These are phyloP conservation scores for Zaprionus lineosus DNA, from an alignment of 2,888 invertebrate genomes.

Conservation along the genomic window DNA sequence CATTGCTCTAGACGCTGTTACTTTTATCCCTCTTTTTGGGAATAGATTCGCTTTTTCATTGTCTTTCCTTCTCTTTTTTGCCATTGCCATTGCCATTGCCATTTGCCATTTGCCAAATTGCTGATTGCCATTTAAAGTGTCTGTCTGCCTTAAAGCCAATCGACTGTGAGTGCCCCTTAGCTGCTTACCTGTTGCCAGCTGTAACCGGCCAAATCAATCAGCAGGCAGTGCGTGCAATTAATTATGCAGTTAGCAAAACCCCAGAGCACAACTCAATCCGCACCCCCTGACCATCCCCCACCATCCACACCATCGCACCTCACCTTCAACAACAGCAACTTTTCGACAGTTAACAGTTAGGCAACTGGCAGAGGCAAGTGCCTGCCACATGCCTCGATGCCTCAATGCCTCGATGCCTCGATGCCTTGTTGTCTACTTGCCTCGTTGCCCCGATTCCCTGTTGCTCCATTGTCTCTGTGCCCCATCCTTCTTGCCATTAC, in stretches of 20 bases:
- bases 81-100: conserved; percentile 1
- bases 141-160: conserved; percentile 49
- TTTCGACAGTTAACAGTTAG: conserved; percentile 42
- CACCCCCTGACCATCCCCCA: too few relatives aligned
- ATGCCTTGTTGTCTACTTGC: background rate
- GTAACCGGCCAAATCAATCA: conserved; percentile 51
- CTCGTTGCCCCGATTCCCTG: too few relatives aligned
- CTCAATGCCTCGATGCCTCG: background rate
- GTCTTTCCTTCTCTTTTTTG: too few relatives aligned
- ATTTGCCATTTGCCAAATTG: conserved; percentile 61
- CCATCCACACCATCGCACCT: too few relatives aligned
- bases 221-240: conserved; percentile 48
- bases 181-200: conserved; percentile 52
- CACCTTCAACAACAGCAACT: background rate
- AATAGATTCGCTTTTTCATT: conserved; percentile 21
- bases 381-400: too few relatives aligned
- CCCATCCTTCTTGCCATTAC: too few relatives aligned
- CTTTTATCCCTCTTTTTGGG: conserved; percentile 2
- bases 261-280: too few relatives aligned
- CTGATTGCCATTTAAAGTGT: conserved; percentile 71
- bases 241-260: conserved; percentile 40
- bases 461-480: too few relatives aligned
- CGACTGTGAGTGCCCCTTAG: conserved; percentile 21
- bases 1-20: conserved; percentile 55
- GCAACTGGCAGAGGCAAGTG: too few relatives aligned